Evolutionary conservation across 2,113 vertebrate species (phyloP).

Genomic region (Parus major): DNA sequence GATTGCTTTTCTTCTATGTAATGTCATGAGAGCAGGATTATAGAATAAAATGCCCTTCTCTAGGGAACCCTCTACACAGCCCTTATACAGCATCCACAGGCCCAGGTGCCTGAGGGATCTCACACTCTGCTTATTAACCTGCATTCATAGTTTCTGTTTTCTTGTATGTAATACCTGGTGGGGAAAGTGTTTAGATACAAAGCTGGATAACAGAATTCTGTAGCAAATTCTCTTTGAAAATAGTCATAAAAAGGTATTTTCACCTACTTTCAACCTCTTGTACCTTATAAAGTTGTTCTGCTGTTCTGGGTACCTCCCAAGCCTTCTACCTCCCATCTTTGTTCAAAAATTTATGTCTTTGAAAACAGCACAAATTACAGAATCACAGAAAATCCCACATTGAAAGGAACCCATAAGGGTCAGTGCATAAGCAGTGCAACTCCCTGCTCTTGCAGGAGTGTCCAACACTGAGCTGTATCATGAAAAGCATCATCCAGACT

Average conservation of each 20-base stretch:
- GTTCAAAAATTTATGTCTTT: background rate
- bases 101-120: background rate
- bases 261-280: background rate
- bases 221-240: background rate
- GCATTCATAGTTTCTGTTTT: background rate
- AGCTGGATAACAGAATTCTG: background rate
- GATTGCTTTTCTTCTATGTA: background rate
- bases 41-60: background rate
- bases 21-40: background rate
- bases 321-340: background rate
- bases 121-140: background rate
- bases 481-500: background rate
- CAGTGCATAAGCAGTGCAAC: background rate
- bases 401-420: background rate
- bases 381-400: background rate
- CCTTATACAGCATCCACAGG: background rate
- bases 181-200: background rate
- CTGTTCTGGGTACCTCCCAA: fast-evolving
- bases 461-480: background rate
- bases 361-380: background rate
- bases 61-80: background rate
- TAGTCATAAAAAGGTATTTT: background rate
- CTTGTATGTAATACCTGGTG: background rate
- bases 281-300: background rate
- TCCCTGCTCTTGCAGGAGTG: background rate